phyloP scores from a whole-genome alignment of 2,797 vertebrate genomes.

The Ptychadena robeensis region DNA sequence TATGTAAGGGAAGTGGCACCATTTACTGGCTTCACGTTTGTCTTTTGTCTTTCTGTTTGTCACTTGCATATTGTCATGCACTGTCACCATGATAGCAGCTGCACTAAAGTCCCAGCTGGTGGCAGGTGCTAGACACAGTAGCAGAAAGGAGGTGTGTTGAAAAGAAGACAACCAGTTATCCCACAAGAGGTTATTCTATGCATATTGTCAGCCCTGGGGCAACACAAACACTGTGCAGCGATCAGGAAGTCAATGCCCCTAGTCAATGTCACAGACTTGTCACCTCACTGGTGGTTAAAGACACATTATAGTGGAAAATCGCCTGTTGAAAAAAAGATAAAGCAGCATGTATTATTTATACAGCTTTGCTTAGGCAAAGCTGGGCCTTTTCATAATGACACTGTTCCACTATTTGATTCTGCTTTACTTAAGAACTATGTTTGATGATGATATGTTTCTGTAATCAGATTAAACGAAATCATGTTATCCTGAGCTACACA shows the following conservation, averaged over 20 bases:
- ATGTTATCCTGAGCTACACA: neutral
- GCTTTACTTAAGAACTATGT: neutral
- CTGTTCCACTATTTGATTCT: neutral
- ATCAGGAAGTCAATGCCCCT: slow-evolving; percentile 31
- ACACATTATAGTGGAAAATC: slow-evolving; percentile 33
- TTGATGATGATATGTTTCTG: neutral
- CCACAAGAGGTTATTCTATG: slow-evolving; percentile 34
- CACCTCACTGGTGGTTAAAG: slow-evolving; percentile 8
- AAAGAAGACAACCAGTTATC: slow-evolving; percentile 25
- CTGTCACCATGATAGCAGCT: slow-evolving; percentile 50
- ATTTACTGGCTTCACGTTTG: slow-evolving; percentile 7
- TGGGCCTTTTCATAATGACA: neutral
- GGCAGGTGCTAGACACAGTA: slow-evolving; percentile 53
- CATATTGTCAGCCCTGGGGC: slow-evolving; percentile 36
- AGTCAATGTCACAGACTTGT: neutral
- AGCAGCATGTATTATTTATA: neutral
- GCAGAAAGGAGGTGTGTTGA: slow-evolving; percentile 28
- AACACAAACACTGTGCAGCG: slow-evolving; percentile 5
- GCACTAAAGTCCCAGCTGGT: slow-evolving; percentile 30
- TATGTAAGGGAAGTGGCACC: slow-evolving; percentile 17
- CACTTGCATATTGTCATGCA: slow-evolving; percentile 52
- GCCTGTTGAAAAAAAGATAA: neutral
- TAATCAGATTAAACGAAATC: neutral
- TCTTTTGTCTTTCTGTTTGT: slow-evolving; percentile 50
- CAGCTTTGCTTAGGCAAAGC: neutral